A percentile compares a stretch with the other conserved stretches of the same genome.
These are phyloP conservation scores for Timema cristinae DNA, from an alignment of 2,888 invertebrate genomes.

Conservation along the genomic window DNA sequence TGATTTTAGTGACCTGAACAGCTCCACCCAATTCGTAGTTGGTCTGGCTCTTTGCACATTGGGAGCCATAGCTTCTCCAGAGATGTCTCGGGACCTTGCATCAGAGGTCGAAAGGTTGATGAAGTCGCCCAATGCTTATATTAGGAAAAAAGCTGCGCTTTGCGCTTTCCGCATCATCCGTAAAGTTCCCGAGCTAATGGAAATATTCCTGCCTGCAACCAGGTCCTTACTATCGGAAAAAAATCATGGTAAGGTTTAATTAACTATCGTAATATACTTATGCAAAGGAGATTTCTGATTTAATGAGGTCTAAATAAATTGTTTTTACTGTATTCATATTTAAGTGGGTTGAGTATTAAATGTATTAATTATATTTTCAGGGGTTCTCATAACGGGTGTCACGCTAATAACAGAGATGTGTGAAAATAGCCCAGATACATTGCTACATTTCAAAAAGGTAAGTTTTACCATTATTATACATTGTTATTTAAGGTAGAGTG, in stretches of 20 bases:
- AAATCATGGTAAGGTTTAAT: conserved; percentile 75
- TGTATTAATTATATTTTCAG: conserved; percentile 46
- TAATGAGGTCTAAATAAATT: background rate
- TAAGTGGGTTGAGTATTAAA: conserved; percentile 21
- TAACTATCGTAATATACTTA: background rate
- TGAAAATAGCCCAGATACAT: conserved; percentile 93
- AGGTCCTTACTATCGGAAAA: conserved; percentile 95
- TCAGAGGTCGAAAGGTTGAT: conserved; percentile 96
- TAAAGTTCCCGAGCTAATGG: conserved; percentile 97
- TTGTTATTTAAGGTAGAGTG: background rate
- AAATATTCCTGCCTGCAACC: conserved; percentile 97
- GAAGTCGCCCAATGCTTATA: conserved; percentile 98
- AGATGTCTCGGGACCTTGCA: conserved; percentile 98
- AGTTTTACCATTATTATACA: conserved; percentile 31
- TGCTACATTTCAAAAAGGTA: conserved; percentile 98
- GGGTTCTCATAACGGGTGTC: conserved; percentile 95
- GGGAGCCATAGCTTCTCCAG: conserved; percentile 97
- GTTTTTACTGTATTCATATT: background rate
- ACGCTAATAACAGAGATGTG: conserved; percentile 99
- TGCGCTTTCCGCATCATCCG: conserved; percentile 96
- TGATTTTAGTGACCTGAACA: conserved; percentile 86
- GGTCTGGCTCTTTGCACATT: conserved; percentile 96
- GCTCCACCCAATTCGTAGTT: conserved; percentile 97
- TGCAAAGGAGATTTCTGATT: background rate
- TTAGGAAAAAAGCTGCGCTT: conserved; percentile 95